These are phyloP conservation scores for Scopus umbretta DNA, from an alignment of 2,113 vertebrate genomes.

Conservation along the genomic window DNA sequence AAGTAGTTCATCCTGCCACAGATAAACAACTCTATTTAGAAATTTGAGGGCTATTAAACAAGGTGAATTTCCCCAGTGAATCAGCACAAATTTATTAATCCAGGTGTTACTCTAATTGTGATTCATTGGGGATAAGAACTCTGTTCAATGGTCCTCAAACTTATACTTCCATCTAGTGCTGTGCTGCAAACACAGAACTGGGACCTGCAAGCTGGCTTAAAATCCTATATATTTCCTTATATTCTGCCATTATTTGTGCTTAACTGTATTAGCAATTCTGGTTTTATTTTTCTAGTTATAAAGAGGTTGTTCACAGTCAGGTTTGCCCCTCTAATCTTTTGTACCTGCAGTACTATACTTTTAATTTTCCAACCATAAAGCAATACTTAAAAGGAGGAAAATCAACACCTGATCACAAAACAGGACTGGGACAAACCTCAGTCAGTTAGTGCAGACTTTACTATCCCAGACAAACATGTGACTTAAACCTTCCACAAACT, in stretches of 20 bases:
- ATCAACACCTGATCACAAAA: not conserved
- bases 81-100: constrained; percentile 64
- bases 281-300: not conserved
- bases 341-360: not conserved
- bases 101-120: constrained; percentile 66
- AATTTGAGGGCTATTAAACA: constrained; percentile 65
- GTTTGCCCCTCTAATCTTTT: not conserved
- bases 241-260: not conserved
- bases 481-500: not conserved
- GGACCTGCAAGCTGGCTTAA: not conserved
- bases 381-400: not conserved
- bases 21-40: constrained; percentile 65
- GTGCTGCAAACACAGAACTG: not conserved
- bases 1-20: constrained; percentile 49
- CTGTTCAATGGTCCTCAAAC: constrained; percentile 61
- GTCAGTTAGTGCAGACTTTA: not conserved
- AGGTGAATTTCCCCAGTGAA: constrained; percentile 57
- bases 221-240: not conserved
- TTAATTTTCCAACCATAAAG: not conserved
- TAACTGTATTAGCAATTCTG: not conserved
- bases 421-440: not conserved
- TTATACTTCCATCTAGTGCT: constrained; percentile 3
- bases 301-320: not conserved
- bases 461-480: not conserved
- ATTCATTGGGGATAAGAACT: constrained; percentile 56